Conservation (phyloP, 2,797 vertebrate species). For the Pempheris klunzingeri region DNA sequence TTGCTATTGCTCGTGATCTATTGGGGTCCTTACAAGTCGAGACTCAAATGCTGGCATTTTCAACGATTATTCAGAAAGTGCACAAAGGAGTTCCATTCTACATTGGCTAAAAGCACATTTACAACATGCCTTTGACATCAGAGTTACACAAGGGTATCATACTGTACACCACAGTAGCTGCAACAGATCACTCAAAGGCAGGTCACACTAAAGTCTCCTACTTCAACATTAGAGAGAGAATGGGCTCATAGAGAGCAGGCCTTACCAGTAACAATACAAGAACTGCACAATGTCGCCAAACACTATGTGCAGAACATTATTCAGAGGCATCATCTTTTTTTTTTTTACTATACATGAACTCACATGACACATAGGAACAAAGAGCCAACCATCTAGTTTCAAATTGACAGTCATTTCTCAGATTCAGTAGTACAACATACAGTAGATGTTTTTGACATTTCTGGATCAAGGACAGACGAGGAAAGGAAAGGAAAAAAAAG, state of each 20-base stretch:
- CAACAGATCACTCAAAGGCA: constrained; percentile 73
- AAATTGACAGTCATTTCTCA: constrained; percentile 68
- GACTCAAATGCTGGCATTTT: constrained; percentile 82
- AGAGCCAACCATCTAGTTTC: constrained; percentile 73
- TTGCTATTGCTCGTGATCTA: constrained; percentile 59
- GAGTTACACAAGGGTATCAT: constrained; percentile 70
- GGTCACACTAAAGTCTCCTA: constrained; percentile 63
- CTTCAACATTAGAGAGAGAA: constrained; percentile 62
- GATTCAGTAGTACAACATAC: constrained; percentile 76
- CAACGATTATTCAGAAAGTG: constrained; percentile 80
- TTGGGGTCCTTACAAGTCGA: constrained; percentile 53
- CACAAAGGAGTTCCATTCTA: constrained; percentile 82
- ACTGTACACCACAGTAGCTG: constrained; percentile 74
- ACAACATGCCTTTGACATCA: constrained; percentile 81
- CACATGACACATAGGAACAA: constrained; percentile 76
- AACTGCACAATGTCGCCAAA: constrained; percentile 73
- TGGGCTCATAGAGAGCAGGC: constrained; percentile 56
- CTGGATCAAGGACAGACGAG: constrained; percentile 70
- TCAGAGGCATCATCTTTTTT: constrained; percentile 68
- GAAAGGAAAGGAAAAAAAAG: constrained; percentile 28
- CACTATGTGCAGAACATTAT: constrained; percentile 79
- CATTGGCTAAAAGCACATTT: constrained; percentile 80
- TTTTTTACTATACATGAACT: constrained; percentile 72
- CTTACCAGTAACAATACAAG: constrained; percentile 71
- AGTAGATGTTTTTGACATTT: constrained; percentile 73